phyloP scores from a whole-genome alignment of 2,888 invertebrate genomes.

The Acrobasis repandana region DNA sequence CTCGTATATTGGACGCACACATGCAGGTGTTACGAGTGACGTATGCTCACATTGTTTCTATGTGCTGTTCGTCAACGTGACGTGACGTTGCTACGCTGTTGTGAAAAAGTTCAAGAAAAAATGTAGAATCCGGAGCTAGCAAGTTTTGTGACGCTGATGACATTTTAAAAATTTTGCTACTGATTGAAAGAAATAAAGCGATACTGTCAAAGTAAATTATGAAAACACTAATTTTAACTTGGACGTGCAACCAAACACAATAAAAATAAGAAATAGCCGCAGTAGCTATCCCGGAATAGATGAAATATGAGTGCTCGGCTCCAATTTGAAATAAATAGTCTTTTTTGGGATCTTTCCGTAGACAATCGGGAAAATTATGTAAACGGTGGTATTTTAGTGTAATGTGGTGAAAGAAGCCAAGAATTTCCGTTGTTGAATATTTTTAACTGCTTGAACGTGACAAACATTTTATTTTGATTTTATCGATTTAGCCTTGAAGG shows the following conservation, averaged over 20 bases:
- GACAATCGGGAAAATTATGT: background rate
- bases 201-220: too few relatives aligned
- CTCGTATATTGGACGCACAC: conserved; percentile 41
- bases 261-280: too few relatives aligned
- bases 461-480: conserved; percentile 7
- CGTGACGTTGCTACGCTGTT: background rate
- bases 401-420: background rate
- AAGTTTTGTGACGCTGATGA: too few relatives aligned
- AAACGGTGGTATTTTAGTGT: conserved; percentile 4
- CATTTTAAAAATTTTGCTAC: too few relatives aligned
- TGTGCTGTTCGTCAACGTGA: conserved; percentile 3
- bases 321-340: background rate
- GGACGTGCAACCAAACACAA: too few relatives aligned
- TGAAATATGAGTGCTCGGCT: too few relatives aligned
- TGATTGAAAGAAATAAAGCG: too few relatives aligned
- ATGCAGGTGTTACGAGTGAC: conserved; percentile 54
- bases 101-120: background rate
- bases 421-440: conserved; percentile 5
- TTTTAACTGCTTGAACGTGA: conserved; percentile 11
- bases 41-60: conserved; percentile 29
- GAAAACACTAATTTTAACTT: too few relatives aligned
- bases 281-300: too few relatives aligned
- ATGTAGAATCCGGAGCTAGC: background rate
- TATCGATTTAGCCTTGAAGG: background rate
- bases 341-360: background rate